Conservation (phyloP, 2,888 invertebrate species). For the Leptodirus hochenwartii region DNA sequence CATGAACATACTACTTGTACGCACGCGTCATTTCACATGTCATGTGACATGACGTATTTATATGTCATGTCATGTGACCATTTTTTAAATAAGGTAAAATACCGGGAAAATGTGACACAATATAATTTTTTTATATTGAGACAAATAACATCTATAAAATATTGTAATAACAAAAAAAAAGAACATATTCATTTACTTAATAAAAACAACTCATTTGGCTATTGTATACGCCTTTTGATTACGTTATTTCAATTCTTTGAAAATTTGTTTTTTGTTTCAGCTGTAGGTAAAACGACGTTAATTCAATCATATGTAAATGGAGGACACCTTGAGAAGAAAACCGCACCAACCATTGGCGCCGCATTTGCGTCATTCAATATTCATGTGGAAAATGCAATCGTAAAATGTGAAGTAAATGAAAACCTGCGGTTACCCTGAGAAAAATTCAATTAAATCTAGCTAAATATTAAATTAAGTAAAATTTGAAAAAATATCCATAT, state of each 20-base stretch:
- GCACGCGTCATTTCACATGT: too few relatives aligned
- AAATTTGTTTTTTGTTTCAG: conserved; percentile 29
- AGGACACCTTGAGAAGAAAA: conserved; percentile 57
- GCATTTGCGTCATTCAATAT: conserved; percentile 79
- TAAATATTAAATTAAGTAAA: neutral
- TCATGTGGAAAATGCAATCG: conserved; percentile 46
- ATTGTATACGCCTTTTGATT: conserved; percentile 5
- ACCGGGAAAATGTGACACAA: too few relatives aligned
- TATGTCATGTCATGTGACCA: too few relatives aligned
- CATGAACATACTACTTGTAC: too few relatives aligned
- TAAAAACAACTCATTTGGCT: neutral
- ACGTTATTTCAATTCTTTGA: conserved; percentile 4
- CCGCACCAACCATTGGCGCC: conserved; percentile 75
- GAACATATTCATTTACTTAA: conserved; percentile 1
- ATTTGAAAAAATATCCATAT: too few relatives aligned
- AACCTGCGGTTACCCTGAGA: neutral
- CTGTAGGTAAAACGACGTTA: conserved; percentile 80
- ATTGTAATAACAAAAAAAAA: neutral
- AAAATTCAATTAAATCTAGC: too few relatives aligned
- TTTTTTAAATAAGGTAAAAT: too few relatives aligned
- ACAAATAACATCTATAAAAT: conserved; percentile 1
- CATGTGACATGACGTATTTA: too few relatives aligned
- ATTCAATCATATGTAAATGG: conserved; percentile 65
- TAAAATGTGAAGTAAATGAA: conserved; percentile 53
- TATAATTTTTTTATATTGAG: conserved; percentile 3